These are phyloP conservation scores for Parnassius glacialis DNA, from an alignment of 2,888 invertebrate genomes.

Conservation along the genomic window DNA sequence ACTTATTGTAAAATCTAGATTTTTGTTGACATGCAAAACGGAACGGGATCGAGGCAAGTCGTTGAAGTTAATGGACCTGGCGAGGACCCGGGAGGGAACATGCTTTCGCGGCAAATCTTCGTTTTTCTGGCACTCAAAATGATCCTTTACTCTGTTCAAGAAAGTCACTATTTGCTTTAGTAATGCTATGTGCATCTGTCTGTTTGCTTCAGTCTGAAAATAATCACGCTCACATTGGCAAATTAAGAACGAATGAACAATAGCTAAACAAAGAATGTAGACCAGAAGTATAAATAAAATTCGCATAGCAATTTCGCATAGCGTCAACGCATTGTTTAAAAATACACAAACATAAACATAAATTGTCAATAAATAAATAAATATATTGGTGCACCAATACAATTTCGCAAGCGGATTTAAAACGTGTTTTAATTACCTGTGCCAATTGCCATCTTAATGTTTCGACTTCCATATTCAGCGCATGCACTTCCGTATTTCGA, in stretches of 20 bases:
- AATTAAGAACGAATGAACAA: conserved; percentile 15
- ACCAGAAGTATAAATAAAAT: conserved; percentile 24
- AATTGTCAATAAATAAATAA: conserved; percentile 13
- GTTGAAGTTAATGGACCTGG: conserved; percentile 48
- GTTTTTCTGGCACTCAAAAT: conserved; percentile 73
- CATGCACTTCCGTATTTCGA: conserved; percentile 64
- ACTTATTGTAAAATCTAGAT: conserved; percentile 51
- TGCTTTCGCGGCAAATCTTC: conserved; percentile 44
- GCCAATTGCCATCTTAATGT: conserved; percentile 87
- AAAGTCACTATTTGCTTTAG: conserved; percentile 86
- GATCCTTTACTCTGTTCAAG: conserved; percentile 84
- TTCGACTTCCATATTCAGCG: conserved; percentile 84
- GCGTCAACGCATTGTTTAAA: conserved; percentile 19
- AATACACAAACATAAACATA: neutral
- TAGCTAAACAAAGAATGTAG: conserved; percentile 4
- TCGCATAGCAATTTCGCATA: conserved; percentile 41
- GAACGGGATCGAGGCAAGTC: conserved; percentile 69
- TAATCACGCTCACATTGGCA: conserved; percentile 43
- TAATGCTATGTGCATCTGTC: conserved; percentile 87
- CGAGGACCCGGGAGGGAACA: conserved; percentile 37
- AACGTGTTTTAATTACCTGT: conserved; percentile 77
- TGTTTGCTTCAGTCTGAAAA: conserved; percentile 85
- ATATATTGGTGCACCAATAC: conserved; percentile 52
- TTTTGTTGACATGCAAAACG: conserved; percentile 66
- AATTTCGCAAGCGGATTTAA: conserved; percentile 22